Evolutionary conservation across 1,140 invertebrate genomes (phyloP).

Genomic region (Ceratosolen solmsi): DNA sequence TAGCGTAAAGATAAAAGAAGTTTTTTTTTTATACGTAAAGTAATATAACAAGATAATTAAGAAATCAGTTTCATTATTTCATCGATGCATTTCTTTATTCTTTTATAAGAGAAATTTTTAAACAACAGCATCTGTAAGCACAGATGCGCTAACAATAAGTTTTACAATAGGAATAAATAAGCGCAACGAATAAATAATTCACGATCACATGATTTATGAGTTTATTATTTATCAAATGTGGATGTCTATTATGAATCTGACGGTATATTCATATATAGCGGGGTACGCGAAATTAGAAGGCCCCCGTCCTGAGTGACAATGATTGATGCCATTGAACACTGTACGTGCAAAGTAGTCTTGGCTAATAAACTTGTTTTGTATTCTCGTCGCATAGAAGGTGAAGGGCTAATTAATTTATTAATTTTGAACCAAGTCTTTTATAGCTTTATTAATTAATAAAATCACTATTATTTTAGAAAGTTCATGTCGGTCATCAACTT

Average conservation of each 20-base stretch:
- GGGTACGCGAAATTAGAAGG: constrained; percentile 25
- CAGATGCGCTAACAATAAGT: no score
- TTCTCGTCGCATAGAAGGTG: constrained; percentile 3
- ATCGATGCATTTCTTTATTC: no score
- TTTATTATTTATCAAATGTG: background rate
- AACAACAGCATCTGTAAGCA: no score
- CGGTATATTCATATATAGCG: no score
- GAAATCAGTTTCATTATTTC: no score
- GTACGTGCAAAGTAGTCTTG: background rate
- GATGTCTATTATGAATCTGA: background rate
- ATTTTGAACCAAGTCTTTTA: constrained; percentile 15
- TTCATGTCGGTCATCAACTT: background rate
- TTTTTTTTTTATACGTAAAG: no score
- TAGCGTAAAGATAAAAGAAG: no score
- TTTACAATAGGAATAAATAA: background rate
- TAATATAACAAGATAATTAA: no score
- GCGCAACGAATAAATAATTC: background rate
- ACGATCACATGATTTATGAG: constrained; percentile 20
- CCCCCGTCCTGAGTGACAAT: background rate
- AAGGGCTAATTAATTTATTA: background rate
- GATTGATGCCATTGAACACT: constrained; percentile 16
- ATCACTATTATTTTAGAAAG: background rate
- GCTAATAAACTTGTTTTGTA: constrained; percentile 25
- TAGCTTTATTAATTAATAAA: no score
- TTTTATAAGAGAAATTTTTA: no score